Evolutionary conservation across 2,888 invertebrate genomes (phyloP).

Genomic region (Escarpia spicata): DNA sequence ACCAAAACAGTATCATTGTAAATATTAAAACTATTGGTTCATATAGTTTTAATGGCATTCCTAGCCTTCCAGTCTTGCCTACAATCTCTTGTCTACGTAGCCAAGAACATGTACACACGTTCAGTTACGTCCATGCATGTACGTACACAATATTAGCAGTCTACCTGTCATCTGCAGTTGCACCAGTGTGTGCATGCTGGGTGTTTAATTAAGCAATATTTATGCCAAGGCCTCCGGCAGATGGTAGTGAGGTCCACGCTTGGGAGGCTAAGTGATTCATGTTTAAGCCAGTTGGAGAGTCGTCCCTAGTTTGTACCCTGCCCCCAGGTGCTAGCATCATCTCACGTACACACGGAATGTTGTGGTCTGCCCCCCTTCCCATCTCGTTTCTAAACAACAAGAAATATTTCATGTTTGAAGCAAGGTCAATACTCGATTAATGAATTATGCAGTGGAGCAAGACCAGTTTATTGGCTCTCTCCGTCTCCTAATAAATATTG

Average conservation of each 20-base stretch:
- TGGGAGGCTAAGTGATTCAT: neutral
- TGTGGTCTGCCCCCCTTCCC: neutral
- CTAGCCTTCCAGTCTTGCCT: neutral
- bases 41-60: neutral
- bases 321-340: neutral
- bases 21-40: neutral
- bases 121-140: neutral
- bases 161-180: neutral
- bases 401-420: neutral
- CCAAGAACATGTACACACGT: neutral
- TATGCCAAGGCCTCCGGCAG: neutral
- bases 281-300: neutral
- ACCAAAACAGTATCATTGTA: neutral
- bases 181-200: neutral
- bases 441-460: neutral
- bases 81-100: neutral
- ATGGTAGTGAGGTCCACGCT: neutral
- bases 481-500: neutral
- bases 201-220: slow-evolving; percentile 13
- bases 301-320: neutral
- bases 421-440: neutral
- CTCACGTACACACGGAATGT: neutral
- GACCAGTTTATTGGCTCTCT: neutral
- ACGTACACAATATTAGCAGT: neutral
- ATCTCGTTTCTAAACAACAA: neutral